Evolutionary conservation across 2,888 invertebrate species (phyloP), one percentile per base, ranked within the genome.

Genomic region (Nowickia ferox): DNA sequence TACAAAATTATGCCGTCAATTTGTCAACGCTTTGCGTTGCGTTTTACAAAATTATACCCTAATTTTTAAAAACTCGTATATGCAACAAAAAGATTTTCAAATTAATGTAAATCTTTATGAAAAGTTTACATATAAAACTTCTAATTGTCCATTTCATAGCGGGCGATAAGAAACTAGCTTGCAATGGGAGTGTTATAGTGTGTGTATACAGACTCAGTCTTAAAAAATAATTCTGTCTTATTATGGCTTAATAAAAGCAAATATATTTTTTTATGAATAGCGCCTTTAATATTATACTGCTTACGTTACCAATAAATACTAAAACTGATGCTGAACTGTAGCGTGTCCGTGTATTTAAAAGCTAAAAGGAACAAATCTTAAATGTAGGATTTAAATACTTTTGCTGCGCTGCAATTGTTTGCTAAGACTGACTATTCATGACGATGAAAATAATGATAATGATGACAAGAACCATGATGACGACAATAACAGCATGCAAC

Each of bases 361-460:
- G 68, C 11, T 38, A 51, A 69, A 65, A 51, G 42, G 17, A 75
- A 76, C 44, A 13, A 59, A 2, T 59, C 30, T 6, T 65, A 38
- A 66, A 80, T 46, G 55, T 11, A 40, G 48, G 69, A 82, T 59
- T 78, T 82, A 75, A 82, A 71, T 81, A 48, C 30, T 71, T 48
- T 76, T 63, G 83, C 75, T 30, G 30, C 65, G 76, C 13, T 83
- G 78, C 68, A 78, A 82, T 72, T 82, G 77, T 55, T 6, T 72
- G 77, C 51, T 74, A 57, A 78, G 81, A 74, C 46, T 74, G 81
- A 74, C 46, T 74, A 68, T 74, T 85, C 57, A 63, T 59, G 69
- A 71, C 59, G 63, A 81, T 63, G 68, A 75, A 42, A 22, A 55
- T 44, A 55, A 78, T 75, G 51, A 79, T 66, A 65, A 80, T 65